Evolutionary conservation across 1,140 invertebrate genomes (phyloP), one percentile per base, ranked within the genome.

Genomic region (Drosophila yakuba): DNA sequence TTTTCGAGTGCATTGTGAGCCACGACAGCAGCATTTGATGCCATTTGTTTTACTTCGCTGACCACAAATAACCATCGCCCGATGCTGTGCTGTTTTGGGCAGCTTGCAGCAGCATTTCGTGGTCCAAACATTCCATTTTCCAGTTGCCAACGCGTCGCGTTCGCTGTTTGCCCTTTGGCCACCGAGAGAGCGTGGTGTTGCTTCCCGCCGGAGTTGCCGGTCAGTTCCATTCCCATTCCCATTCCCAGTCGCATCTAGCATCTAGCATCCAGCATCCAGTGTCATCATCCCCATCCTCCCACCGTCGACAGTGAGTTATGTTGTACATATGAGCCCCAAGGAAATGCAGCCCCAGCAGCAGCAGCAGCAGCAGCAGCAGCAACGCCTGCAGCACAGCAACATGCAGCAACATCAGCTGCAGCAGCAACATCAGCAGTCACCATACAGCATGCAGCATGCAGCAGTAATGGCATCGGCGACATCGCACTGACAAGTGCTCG

Each of bases 11-110:
- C 47, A 44, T 4, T 14, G 36, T 11, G 25, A 54, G 64, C 44
- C 74, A 62, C 55, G 52, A 39, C 60, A 66, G 32, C 50, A 43
- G 71, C 72, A 77, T 81, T 86, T 81, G 82, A 81, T 78, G 82
- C 69, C 82, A 86, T 86, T 86, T 86, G 82, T 81, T 86, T 75
- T 80, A 75, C 82, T 78, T 86, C 78, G 82, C 82, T 86, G 82
- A 71, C 82, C 82, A 86, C 82, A 86, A 86, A 86, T 85, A 86
- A 86, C 78, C 78, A 72, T 82, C 78, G 82, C 80, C 74, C 80
- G 82, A 32, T 66, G 36, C 66, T 68, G 47, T 86, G 82, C 45
- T 52, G 28, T 68, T 66, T 39, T 39, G 61, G 61, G 38, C 64
- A 44, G 59, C 38, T 45, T 15, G 64, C 47, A 44, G 64, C 36